Evolutionary conservation across 1,140 invertebrate species (phyloP), one percentile per base, ranked within the genome.

Genomic region (Drosophila micromelanica): DNA sequence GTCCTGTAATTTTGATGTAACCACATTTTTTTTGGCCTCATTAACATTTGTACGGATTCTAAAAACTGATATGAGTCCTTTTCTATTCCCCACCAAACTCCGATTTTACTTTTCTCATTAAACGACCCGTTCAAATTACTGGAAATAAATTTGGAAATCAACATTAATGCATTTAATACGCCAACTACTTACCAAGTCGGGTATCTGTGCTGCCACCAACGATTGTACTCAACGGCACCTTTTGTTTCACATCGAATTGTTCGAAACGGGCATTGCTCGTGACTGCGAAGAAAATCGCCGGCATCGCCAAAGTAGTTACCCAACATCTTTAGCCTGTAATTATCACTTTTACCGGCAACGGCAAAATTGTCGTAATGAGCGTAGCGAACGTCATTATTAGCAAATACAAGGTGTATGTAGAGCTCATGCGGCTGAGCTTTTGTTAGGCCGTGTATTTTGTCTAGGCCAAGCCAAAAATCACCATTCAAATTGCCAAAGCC

Each of bases 391-490:
- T 55, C 49, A 9, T 70, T 70, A 9, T 70, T 48, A 20, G 20
- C 2, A 37, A 48, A 70, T 7, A 63, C 59, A 0, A 70, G 23
- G 37, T 70, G 67, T 3, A 70, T 2, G 12, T 63, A 70, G 0
- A 72, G 62, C 11, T 72, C 69, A 15, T 65, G 17, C 4, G 27
- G 17, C 8, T 72, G 62, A 13, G 30, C 4, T 20, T 56, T 51
- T 12, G 62, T 65, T 17, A 72, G 23, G 0, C 32, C 61, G 17
- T 72, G 43, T 12, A 72, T 51, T 20, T 72, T 72, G 27, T 65
- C 62, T 37, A 72, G 38, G 9, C 69, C 69, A 15, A 65, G 23
- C 69, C 69, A 72, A 17, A 65, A 65, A 13, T 72, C 62, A 3
- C 30, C 37, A 13, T 72, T 32, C 17, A 67, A 30, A 38, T 67